These are phyloP conservation scores for Grapholita molesta DNA, from an alignment of 1,140 invertebrate species.

Conservation along the genomic window DNA sequence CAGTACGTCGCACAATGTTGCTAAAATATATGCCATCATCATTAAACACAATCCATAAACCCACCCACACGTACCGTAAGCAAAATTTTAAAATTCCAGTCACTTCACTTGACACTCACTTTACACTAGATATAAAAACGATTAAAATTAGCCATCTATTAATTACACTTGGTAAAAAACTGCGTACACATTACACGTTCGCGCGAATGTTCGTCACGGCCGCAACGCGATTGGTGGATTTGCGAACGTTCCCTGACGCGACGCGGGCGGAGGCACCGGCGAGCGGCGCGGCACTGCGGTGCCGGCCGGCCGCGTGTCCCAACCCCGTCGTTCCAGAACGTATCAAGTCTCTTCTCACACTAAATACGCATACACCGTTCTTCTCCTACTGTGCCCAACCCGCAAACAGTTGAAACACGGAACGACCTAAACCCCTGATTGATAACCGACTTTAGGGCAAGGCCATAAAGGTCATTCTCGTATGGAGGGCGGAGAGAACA, in stretches of 20 bases:
- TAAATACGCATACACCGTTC: neutral
- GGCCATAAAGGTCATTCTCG: slow-evolving; percentile 32
- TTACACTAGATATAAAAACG: slow-evolving; percentile 15
- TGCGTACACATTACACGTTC: slow-evolving; percentile 36
- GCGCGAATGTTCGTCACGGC: slow-evolving; percentile 42
- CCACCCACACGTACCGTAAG: slow-evolving; percentile 11
- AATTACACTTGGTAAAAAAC: slow-evolving; percentile 23
- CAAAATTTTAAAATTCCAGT: neutral
- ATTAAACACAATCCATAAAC: slow-evolving; percentile 6
- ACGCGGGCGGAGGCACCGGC: slow-evolving; percentile 52
- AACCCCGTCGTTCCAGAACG: neutral
- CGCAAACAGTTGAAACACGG: slow-evolving; percentile 35
- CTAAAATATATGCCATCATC: slow-evolving; percentile 16
- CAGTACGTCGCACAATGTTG: neutral
- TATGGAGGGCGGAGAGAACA: slow-evolving; percentile 25
- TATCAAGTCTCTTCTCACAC: neutral
- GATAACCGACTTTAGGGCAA: slow-evolving; percentile 35
- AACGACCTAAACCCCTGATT: slow-evolving; percentile 47
- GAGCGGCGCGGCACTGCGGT: slow-evolving; percentile 69
- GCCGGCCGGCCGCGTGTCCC: slow-evolving; percentile 54
- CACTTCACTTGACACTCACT: neutral
- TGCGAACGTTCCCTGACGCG: slow-evolving; percentile 27
- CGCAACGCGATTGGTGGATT: slow-evolving; percentile 54
- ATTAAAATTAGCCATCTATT: slow-evolving; percentile 17
- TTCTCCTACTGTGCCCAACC: slow-evolving; percentile 1